Evolutionary conservation across 2,797 vertebrate genomes (phyloP), one percentile per base, ranked within the genome.

Genomic region (Gambusia yucatana): DNA sequence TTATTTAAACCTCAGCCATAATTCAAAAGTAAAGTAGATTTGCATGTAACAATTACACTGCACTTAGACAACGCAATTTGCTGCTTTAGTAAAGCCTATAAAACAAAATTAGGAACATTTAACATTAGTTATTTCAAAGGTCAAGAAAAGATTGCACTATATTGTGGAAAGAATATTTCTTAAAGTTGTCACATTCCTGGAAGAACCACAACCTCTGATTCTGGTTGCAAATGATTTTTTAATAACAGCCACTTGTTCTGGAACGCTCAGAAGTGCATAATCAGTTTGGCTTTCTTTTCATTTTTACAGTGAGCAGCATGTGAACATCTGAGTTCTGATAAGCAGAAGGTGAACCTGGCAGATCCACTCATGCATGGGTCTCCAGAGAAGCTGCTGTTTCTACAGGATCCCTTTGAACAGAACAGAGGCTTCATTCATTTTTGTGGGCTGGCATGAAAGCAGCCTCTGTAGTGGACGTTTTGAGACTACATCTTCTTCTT

Each of bases 331-430:
- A 52, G 72, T 74, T 79, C n/a, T 63, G 48, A 55, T 73, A 73
- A 33, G 22, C 22, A 47, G 57, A 67, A 48, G 59, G 72, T 67
- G 48, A 74, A 67, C 47, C 72, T 74, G 65, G 65, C 78, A 76
- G 65, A 39, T 71, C 25, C 73, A 71, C 30, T 75, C 73, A 75
- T 75, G 72, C 72, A n/a, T 75, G 39, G n/a, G 39, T 79, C 72
- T 72, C 72, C 9, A 39, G 59, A 77, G 77, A 72, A 72, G 52
- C 13, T 11, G 39, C n/a, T 22, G 43, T 61, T 41, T 76, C 79
- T 71, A 55, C 73, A 71, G 73, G 52, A 43, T 43, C 65, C 47
- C 47, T 55, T 61, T 47, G 50, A 69, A 72, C 43, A 48, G 52
- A 36, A 71, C 25, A n/a, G 63, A 71, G 50, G 33, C 13, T 69